These are phyloP conservation scores for Gephyroberyx darwinii DNA, from an alignment of 2,797 vertebrate genomes.

Conservation along the genomic window DNA sequence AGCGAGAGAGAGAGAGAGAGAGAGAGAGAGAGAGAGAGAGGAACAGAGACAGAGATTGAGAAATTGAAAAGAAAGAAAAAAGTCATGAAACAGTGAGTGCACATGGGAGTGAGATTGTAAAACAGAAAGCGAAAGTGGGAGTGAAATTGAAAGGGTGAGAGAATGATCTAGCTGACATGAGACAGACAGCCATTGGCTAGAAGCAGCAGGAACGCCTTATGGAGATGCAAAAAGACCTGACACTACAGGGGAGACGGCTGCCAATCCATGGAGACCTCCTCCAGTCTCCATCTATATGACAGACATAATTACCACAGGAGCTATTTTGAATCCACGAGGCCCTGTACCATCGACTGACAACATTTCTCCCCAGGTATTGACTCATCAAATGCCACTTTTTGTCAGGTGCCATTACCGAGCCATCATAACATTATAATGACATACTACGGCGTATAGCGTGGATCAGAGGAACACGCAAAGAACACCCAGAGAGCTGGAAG, in stretches of 20 bases:
- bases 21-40: not conserved
- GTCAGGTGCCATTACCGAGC: slow-evolving; percentile 17
- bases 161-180: slow-evolving; percentile 37
- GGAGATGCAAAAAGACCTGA: slow-evolving; percentile 54
- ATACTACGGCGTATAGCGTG: too few relatives aligned
- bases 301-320: slow-evolving; percentile 51
- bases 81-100: not conserved
- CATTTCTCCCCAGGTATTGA: slow-evolving; percentile 23
- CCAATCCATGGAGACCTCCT: slow-evolving; percentile 39
- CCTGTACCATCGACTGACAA: slow-evolving; percentile 26
- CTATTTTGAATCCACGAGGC: slow-evolving; percentile 34
- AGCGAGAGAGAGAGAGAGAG: slow-evolving; percentile 6
- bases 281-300: slow-evolving; percentile 30
- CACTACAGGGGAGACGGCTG: slow-evolving; percentile 39
- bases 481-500: too few relatives aligned
- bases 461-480: too few relatives aligned
- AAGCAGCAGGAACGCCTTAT: slow-evolving; percentile 27
- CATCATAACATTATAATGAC: not conserved
- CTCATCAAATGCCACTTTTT: slow-evolving; percentile 31
- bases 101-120: slow-evolving; percentile 19
- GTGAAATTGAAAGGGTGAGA: slow-evolving; percentile 21
- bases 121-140: slow-evolving; percentile 32
- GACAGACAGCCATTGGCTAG: slow-evolving; percentile 45
- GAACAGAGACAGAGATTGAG: not conserved
- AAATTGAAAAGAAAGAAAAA: not conserved